Conservation (phyloP, 2,888 invertebrate species). For the Cataglyphis cursor region DNA sequence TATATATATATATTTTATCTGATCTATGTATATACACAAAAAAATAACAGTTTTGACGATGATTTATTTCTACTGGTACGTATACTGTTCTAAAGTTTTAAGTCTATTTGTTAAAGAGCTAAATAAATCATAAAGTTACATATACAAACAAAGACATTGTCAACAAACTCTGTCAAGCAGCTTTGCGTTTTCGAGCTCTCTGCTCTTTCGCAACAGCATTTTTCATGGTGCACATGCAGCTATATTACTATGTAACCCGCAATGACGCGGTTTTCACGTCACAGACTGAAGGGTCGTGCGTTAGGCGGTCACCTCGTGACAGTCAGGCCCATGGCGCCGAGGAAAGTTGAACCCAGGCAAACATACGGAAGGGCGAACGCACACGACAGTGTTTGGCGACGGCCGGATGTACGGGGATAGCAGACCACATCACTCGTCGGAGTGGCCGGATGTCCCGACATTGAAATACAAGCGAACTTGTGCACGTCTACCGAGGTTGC, state of each 20-base stretch:
- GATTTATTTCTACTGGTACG: neutral
- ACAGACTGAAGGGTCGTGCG: conserved; percentile 61
- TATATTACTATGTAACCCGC: conserved; percentile 53
- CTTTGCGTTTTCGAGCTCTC: conserved; percentile 19
- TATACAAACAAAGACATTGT: conserved; percentile 34
- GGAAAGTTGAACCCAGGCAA: conserved; percentile 77
- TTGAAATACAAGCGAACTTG: conserved; percentile 80
- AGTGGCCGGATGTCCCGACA: conserved; percentile 77
- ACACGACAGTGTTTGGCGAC: conserved; percentile 78
- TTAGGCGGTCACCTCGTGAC: conserved; percentile 73
- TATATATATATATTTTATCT: neutral
- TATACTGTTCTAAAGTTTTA: conserved; percentile 5
- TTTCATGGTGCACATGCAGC: conserved; percentile 44
- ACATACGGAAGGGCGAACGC: conserved; percentile 71
- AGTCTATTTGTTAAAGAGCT: conserved; percentile 33
- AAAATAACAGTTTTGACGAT: conserved; percentile 7
- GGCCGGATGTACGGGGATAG: conserved; percentile 80
- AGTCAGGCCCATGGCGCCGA: conserved; percentile 67
- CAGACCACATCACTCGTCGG: conserved; percentile 84
- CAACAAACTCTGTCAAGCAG: conserved; percentile 69
- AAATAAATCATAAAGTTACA: conserved; percentile 22
- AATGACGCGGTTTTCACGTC: conserved; percentile 67
- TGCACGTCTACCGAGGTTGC: conserved; percentile 58
- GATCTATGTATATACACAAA: neutral
- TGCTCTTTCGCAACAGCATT: conserved; percentile 36